phyloP scores from a whole-genome alignment of 1,140 invertebrate genomes.

The Eubasilissa regina region DNA sequence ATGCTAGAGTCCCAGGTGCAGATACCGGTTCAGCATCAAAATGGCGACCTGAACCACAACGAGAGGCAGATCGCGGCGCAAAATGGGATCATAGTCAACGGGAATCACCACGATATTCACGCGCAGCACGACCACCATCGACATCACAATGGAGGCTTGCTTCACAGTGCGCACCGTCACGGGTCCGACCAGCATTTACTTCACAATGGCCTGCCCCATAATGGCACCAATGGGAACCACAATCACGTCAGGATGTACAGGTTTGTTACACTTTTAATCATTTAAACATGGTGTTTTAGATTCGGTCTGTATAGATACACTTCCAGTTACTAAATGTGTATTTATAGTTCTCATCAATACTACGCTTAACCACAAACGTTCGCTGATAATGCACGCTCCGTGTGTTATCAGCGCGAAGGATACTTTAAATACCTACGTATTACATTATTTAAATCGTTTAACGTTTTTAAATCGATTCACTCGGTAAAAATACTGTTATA shows the following conservation, averaged over 20 bases:
- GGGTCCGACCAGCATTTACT: constrained; percentile 10
- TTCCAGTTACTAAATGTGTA: neutral
- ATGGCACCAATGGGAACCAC: constrained; percentile 28
- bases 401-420: no score
- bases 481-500: no score
- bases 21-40: constrained; percentile 63
- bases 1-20: constrained; percentile 70
- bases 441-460: no score
- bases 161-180: neutral
- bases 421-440: no score
- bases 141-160: constrained; percentile 6
- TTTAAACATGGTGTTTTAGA: no score
- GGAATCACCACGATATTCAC: constrained; percentile 48
- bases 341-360: no score
- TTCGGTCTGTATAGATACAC: no score
- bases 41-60: constrained; percentile 53
- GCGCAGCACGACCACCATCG: constrained; percentile 45
- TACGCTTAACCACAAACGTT: no score
- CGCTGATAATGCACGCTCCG: no score
- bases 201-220: constrained; percentile 3
- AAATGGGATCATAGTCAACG: constrained; percentile 45
- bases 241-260: constrained; percentile 42
- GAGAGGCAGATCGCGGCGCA: constrained; percentile 55
- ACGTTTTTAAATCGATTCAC: no score
- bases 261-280: constrained; percentile 24